Percentiles rank a stretch among this genome's conserved stretches.
Conservation (phyloP, 2,888 invertebrate genomes). For the Leucoma salicis region DNA sequence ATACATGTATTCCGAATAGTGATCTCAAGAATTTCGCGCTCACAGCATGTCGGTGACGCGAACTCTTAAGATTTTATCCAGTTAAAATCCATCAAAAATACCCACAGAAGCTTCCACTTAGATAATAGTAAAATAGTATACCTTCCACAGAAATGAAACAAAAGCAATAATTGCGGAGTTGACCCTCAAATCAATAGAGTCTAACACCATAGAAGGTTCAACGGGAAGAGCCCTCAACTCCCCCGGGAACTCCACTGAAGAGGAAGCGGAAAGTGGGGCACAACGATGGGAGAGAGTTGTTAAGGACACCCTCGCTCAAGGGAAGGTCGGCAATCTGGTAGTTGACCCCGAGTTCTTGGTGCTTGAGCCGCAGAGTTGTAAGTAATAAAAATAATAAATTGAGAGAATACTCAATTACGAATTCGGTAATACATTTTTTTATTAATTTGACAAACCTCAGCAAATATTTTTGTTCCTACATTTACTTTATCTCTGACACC, state of each 20-base stretch:
- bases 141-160: conserved; percentile 66
- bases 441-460: too few relatives aligned
- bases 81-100: too few relatives aligned
- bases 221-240: conserved; percentile 56
- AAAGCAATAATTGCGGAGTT: conserved; percentile 89
- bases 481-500: too few relatives aligned
- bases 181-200: conserved; percentile 88
- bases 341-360: conserved; percentile 91
- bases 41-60: too few relatives aligned
- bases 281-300: conserved; percentile 81
- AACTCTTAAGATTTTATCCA: too few relatives aligned
- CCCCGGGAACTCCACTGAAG: conserved; percentile 25
- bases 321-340: conserved; percentile 89
- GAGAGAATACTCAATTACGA: too few relatives aligned
- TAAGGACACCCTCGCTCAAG: conserved; percentile 86
- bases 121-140: too few relatives aligned
- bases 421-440: too few relatives aligned
- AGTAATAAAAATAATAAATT: conserved; percentile 59
- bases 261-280: conserved; percentile 41
- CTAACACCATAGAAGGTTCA: conserved; percentile 83
- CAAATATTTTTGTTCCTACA: too few relatives aligned
- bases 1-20: too few relatives aligned
- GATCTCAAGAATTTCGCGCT: too few relatives aligned
- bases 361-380: conserved; percentile 87
- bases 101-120: too few relatives aligned